Base-by-base conservation (phyloP, 1,140 invertebrate species). In the Thaumatotibia leucotreta region DNA sequence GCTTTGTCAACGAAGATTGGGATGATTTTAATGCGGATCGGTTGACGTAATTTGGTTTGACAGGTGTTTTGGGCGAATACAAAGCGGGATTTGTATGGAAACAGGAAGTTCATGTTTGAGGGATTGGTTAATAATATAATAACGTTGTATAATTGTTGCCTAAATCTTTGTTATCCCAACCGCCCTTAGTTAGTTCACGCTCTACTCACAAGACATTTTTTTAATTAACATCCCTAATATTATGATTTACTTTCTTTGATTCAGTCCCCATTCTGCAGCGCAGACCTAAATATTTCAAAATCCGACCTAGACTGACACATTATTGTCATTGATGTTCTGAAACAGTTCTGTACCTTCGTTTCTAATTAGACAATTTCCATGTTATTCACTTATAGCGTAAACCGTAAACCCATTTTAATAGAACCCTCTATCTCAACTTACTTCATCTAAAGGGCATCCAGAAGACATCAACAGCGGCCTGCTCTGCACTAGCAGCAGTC, bases 391-490 rank as follows among this genome's bases (percentile, higher is more conserved):
- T n/a, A n/a, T n/a, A n/a, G n/a, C n/a, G n/a, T n/a, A n/a, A n/a
- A n/a, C n/a, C n/a, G n/a, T n/a, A n/a, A n/a, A n/a, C n/a, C n/a
- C 31, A 33, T 39, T 0, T 39, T 39, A 14, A 1, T 39, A 14
- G 6, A 39, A 4, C 10, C n/a, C n/a, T n/a, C n/a, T 39, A 14
- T 31, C 29, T 31, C 9, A 45, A 77, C 89, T 93, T 92, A 98
- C 97, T 95, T 98, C 97, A 91, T 98, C 97, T 54, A 98, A 92
- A 2, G 97, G 97, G 88, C 97, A 98, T 68, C 97, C 97, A 61
- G 96, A 95, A 52, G 95, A 96, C 63, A 96, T 92, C 27, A 99
- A 93, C 45, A 98, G 91, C 4, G 95, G 95, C 73, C 98, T 96
- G 61, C 96, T 97, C 83, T 98, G 97, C 50, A 96, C 92, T 63